Base-by-base conservation (phyloP, 1,140 invertebrate species). In the Calephelis virginiensis region DNA sequence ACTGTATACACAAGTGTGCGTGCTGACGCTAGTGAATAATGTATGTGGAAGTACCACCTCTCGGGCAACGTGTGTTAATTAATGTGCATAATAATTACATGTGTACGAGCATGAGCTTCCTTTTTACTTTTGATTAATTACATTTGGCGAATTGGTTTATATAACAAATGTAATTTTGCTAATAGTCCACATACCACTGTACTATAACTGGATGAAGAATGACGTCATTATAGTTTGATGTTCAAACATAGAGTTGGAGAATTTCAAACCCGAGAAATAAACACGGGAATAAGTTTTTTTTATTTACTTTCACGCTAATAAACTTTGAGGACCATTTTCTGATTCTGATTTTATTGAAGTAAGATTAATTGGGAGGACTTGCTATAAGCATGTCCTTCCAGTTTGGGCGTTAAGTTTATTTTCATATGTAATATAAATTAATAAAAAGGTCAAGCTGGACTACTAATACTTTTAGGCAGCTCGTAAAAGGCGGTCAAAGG, bases 51-150 rank as follows among this genome's bases (percentile, higher is more conserved):
- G 75, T 77, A 77, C 83, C 75, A 81, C 82, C 81, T 80, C 80
- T 76, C 68, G 73, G 77, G 75, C 78, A 77, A 71, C 37, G 61
- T 62, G 49, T 72, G 83, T 83, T 90, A 89, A 90, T 90, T 90
- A 89, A 90, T 90, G 86, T 89, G 88, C 88, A 89, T 90, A 89
- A 87, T 90, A 90, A 90, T 87, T 87, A 90, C 80, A 81, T 77
- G 77, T 86, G 82, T 82, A 85, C 81, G 77, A 76, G 74, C 84
- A 75, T 82, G 81, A 83, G 88, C 88, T 89, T 90, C 86, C 88
- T 90, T 87, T 86, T 89, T 86, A 80, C 82, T 80, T 85, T 80
- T 90, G 88, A 90, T 90, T 90, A 90, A 90, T 89, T 85, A 75
- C 70, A 70, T 69, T 75, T 81, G 82, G 81, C 75, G 85, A 86